phyloP scores from a whole-genome alignment of 2,797 vertebrate genomes.

The Cossypha niveicapilla region DNA sequence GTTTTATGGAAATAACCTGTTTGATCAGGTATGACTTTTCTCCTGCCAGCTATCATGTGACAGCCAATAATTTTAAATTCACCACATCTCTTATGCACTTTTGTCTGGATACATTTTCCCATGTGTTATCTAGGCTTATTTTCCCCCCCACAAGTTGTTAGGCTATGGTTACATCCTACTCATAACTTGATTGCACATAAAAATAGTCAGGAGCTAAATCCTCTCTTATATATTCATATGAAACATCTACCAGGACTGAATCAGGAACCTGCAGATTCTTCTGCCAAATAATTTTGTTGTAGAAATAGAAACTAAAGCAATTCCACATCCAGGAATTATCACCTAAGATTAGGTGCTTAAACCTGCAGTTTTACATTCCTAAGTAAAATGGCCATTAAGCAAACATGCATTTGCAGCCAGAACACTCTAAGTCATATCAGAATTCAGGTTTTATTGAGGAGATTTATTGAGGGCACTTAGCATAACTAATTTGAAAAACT shows the following conservation, averaged over 20 bases:
- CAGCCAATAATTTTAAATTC: slow-evolving; percentile 47
- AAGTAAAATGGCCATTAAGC: neutral
- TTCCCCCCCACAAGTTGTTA: neutral
- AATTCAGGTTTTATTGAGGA: neutral
- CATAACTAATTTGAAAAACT: neutral
- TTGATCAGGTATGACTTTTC: slow-evolving; percentile 61
- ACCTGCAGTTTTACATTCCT: neutral
- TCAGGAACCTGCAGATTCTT: neutral
- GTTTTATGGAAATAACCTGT: slow-evolving; percentile 65
- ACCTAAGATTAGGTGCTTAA: neutral
- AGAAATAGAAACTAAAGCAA: neutral
- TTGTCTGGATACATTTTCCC: slow-evolving; percentile 47
- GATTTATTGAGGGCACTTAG: neutral
- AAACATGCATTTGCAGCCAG: neutral
- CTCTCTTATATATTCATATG: neutral
- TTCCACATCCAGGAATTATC: neutral
- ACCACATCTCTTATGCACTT: slow-evolving; percentile 20
- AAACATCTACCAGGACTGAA: neutral
- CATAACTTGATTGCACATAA: neutral
- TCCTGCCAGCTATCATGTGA: slow-evolving; percentile 59
- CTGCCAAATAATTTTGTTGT: neutral
- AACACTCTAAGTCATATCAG: neutral
- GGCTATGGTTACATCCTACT: neutral
- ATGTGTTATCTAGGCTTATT: neutral
- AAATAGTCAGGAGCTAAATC: neutral